Conservation (phyloP, 2,888 invertebrate genomes). For the Leptura quadrifasciata region DNA sequence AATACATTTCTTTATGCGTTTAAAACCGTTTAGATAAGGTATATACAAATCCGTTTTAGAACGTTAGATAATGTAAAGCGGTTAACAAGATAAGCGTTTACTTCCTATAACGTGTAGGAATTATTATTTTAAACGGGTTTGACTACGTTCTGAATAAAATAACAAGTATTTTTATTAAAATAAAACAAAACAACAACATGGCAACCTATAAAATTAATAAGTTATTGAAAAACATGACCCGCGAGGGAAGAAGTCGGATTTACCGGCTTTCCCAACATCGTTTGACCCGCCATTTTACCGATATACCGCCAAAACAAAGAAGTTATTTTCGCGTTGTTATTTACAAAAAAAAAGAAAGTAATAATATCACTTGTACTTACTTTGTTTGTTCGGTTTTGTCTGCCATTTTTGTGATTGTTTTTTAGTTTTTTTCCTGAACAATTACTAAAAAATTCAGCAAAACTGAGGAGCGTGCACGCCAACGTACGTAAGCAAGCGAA, state of each 20-base stretch:
- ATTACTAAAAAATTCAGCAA: slow-evolving; percentile 56
- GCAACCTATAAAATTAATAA: slow-evolving; percentile 30
- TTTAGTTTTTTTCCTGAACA: slow-evolving; percentile 55
- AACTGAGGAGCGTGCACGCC: slow-evolving; percentile 61
- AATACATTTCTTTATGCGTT: no score
- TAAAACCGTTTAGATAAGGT: no score
- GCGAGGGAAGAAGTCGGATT: slow-evolving; percentile 30
- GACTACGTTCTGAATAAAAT: not conserved
- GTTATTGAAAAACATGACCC: slow-evolving; percentile 16
- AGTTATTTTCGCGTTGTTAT: slow-evolving; percentile 48
- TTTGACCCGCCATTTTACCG: slow-evolving; percentile 46
- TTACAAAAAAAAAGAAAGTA: slow-evolving; percentile 38
- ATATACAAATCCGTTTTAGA: not conserved
- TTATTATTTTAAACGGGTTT: not conserved
- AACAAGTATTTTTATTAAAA: not conserved
- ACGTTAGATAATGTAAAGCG: slow-evolving; percentile 28
- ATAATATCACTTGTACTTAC: slow-evolving; percentile 75
- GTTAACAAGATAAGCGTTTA: slow-evolving; percentile 24
- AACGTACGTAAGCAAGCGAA: slow-evolving; percentile 52
- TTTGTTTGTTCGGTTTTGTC: slow-evolving; percentile 79
- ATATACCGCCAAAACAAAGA: slow-evolving; percentile 71
- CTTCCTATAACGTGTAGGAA: not conserved
- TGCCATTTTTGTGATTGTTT: slow-evolving; percentile 76
- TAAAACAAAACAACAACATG: not conserved
- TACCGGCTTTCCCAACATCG: slow-evolving; percentile 45